Evolutionary conservation across 2,888 invertebrate genomes (phyloP).

Genomic region (Omphaloscelis lunosa): DNA sequence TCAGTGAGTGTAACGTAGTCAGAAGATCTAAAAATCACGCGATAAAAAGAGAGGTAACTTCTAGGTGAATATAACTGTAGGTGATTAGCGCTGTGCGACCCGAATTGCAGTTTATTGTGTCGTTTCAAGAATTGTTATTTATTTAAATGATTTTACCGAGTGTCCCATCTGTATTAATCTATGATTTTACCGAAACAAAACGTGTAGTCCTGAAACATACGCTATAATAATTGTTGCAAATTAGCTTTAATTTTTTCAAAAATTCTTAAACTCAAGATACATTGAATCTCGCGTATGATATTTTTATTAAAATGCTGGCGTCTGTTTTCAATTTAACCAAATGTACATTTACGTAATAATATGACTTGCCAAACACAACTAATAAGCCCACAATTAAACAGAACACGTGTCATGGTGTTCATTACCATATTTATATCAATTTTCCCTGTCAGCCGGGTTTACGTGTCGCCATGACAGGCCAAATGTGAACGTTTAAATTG

Average conservation of each 20-base stretch:
- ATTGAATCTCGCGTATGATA: not conserved
- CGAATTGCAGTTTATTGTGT: too few relatives aligned
- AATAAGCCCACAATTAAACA: constrained; percentile 26
- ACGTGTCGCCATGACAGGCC: not conserved
- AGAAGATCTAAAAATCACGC: too few relatives aligned
- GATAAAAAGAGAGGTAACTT: too few relatives aligned
- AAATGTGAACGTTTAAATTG: constrained; percentile 5
- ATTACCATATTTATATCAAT: constrained; percentile 53
- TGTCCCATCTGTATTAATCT: too few relatives aligned
- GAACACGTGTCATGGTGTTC: constrained; percentile 26
- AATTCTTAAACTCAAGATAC: not conserved
- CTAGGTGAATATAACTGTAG: too few relatives aligned
- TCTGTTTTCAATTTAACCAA: not conserved
- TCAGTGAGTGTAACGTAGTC: too few relatives aligned
- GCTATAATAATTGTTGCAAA: not conserved
- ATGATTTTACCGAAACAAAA: not conserved
- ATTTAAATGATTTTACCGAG: too few relatives aligned
- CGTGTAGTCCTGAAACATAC: not conserved
- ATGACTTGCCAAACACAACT: constrained; percentile 20
- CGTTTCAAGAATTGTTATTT: too few relatives aligned
- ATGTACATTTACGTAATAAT: not conserved
- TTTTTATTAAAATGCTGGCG: not conserved
- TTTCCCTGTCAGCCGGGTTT: constrained; percentile 10
- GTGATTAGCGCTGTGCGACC: too few relatives aligned
- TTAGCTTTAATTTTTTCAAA: not conserved